Conservation (phyloP, 2,113 vertebrate genomes). For the Ivindomyrus marchei region DNA sequence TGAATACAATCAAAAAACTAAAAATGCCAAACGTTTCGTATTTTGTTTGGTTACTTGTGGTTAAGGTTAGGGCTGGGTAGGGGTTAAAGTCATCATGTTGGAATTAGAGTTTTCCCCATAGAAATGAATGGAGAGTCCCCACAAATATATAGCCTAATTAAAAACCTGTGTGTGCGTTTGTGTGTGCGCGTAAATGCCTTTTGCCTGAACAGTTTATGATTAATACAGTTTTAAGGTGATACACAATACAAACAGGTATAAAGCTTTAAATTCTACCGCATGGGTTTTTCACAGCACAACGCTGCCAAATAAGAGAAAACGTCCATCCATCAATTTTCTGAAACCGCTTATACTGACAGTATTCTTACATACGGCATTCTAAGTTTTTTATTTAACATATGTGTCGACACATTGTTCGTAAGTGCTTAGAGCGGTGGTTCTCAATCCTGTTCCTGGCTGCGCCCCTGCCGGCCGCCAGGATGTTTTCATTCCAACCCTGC, state of each 20-base stretch:
- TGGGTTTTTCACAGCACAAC: not conserved
- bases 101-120: no score
- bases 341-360: not conserved
- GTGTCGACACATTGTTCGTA: not conserved
- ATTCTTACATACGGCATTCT: not conserved
- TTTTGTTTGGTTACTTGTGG: no score
- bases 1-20: no score
- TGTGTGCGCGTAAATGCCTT: not conserved
- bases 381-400: not conserved
- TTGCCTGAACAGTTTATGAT: not conserved
- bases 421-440: not conserved
- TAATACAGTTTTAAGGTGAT: not conserved
- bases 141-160: no score
- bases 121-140: no score
- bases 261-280: not conserved
- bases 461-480: not conserved
- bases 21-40: no score
- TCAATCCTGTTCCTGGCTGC: not conserved
- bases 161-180: not conserved
- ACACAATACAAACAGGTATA: not conserved
- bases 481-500: not conserved
- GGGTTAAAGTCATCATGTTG: no score
- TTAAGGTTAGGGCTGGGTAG: no score
- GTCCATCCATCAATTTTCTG: no score
- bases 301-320: not conserved